These are phyloP conservation scores for Psittacula derbiana DNA, from an alignment of 2,797 vertebrate genomes.

Conservation along the genomic window DNA sequence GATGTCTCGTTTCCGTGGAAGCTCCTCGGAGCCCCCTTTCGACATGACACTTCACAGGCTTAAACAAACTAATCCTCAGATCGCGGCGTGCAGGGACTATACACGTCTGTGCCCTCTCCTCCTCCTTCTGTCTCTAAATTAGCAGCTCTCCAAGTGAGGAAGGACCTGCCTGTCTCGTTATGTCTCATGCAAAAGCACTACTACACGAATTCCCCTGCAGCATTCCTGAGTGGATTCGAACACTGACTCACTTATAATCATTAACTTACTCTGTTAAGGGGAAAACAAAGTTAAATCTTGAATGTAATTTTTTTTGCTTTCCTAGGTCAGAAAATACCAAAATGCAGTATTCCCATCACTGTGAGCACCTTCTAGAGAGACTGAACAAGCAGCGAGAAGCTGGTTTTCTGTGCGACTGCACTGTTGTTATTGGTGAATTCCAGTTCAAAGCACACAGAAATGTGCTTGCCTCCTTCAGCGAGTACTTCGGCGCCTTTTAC, in stretches of 20 bases:
- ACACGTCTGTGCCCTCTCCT: not conserved
- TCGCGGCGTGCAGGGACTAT: accelerated
- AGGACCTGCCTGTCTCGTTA: not conserved
- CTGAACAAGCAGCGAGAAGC: slow-evolving; percentile 90
- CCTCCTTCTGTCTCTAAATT: not conserved
- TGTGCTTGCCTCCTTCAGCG: slow-evolving; percentile 93
- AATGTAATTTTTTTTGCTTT: not conserved
- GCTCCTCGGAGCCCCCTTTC: not conserved
- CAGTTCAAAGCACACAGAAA: slow-evolving; percentile 93
- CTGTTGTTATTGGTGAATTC: slow-evolving; percentile 88
- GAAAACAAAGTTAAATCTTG: not conserved
- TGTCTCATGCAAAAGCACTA: not conserved
- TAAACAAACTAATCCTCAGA: not conserved
- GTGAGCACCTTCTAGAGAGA: slow-evolving; percentile 89
- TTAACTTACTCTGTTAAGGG: not conserved
- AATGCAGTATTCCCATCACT: slow-evolving; percentile 84
- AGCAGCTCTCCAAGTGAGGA: not conserved
- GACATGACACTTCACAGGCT: not conserved
- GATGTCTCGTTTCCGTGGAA: not conserved
- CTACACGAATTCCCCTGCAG: not conserved
- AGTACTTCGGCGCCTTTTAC: slow-evolving; percentile 90
- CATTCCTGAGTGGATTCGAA: accelerated
- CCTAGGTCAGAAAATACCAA: slow-evolving; percentile 47
- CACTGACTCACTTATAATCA: accelerated
- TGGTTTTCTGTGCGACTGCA: slow-evolving; percentile 93